Evolutionary conservation across 2,113 vertebrate species (phyloP).

Genomic region (Chinchilla lanigera): DNA sequence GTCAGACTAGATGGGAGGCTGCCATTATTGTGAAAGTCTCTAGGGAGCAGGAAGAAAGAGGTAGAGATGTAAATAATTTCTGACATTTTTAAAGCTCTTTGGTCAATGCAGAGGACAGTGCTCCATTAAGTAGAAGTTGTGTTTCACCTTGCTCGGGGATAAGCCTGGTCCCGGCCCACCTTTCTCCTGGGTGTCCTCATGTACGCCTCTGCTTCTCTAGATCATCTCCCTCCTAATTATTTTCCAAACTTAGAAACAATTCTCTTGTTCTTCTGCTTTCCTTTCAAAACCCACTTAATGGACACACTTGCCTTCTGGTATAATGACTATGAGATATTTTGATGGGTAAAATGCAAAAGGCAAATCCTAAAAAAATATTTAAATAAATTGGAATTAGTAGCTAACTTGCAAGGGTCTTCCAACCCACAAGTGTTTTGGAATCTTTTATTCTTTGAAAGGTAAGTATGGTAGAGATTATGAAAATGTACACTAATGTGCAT

Average conservation of each 20-base stretch:
- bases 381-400: neutral
- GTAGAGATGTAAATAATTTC: neutral
- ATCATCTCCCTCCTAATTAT: neutral
- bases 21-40: neutral
- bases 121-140: neutral
- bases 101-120: neutral
- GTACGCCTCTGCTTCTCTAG: neutral
- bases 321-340: neutral
- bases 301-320: neutral
- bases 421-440: neutral
- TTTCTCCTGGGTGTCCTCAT: neutral
- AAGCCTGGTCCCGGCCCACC: neutral
- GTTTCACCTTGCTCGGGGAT: neutral
- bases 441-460: constrained; percentile 11
- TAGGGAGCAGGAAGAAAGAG: neutral
- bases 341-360: neutral
- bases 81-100: neutral
- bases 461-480: neutral
- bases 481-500: neutral
- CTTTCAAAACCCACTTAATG: neutral
- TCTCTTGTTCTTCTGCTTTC: neutral
- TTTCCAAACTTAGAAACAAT: neutral
- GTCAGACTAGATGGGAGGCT: neutral
- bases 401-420: neutral
- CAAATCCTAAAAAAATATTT: neutral